A percentile compares a stretch with the other conserved stretches of the same genome.
Evolutionary conservation across 2,113 vertebrate species (phyloP).

Genomic region (Corydoras sp.): DNA sequence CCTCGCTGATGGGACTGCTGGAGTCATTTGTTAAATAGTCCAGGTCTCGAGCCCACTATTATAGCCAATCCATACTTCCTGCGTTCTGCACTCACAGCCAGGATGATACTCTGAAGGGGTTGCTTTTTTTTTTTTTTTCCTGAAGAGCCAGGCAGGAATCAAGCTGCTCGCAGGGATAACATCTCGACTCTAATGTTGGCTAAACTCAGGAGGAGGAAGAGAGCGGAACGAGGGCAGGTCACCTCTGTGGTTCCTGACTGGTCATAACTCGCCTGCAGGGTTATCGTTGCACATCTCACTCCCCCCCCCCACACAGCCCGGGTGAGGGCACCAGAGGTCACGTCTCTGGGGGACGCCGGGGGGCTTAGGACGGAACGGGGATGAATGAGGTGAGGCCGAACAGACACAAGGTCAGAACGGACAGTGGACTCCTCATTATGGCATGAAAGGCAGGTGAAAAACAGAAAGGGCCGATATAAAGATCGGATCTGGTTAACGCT

Average conservation of each 20-base stretch:
- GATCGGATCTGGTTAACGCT: background rate
- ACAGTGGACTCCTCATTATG: slow-evolving; percentile 36
- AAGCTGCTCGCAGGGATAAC: background rate
- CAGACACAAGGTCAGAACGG: slow-evolving; percentile 37
- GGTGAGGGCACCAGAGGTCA: slow-evolving; percentile 25
- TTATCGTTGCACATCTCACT: too few relatives aligned
- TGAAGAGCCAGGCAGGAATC: background rate
- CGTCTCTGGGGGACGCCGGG: background rate
- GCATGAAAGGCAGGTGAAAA: slow-evolving; percentile 38
- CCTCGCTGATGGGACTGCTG: too few relatives aligned
- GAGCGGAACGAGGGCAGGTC: too few relatives aligned
- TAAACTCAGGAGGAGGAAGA: slow-evolving; percentile 20
- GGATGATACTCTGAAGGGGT: background rate
- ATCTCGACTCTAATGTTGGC: slow-evolving; percentile 31
- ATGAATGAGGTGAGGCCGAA: slow-evolving; percentile 27
- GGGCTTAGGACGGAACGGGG: slow-evolving; percentile 29
- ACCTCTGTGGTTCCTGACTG: too few relatives aligned
- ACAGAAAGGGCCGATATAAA: slow-evolving; percentile 12
- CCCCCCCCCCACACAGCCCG: background rate
- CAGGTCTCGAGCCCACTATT: background rate
- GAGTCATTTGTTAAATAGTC: too few relatives aligned
- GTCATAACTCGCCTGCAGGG: too few relatives aligned
- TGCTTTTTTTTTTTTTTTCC: background rate
- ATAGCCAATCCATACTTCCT: slow-evolving; percentile 21
- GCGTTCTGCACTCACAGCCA: background rate